phyloP scores from a whole-genome alignment of 30 jellyfish, hydroid and myxozoan species.

The Turritopsis dohrnii region DNA sequence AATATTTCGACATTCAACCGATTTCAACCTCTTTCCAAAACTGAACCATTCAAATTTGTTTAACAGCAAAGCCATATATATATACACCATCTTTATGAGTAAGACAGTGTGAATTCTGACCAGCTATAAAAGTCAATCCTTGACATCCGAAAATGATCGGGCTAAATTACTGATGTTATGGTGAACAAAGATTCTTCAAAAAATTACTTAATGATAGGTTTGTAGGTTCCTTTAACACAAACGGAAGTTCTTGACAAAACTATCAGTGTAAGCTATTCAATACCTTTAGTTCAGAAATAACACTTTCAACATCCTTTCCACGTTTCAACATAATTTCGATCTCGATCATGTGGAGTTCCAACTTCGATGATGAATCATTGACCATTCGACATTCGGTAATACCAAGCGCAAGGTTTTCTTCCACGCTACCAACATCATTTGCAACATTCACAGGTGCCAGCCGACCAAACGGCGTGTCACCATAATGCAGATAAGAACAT shows the following conservation, averaged over 20 bases:
- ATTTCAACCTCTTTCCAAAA: not conserved
- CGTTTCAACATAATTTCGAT: conserved; percentile 24
- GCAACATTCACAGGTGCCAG: conserved; percentile 39
- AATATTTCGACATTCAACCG: not conserved
- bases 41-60: not conserved
- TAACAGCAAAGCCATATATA: not conserved
- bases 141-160: not conserved
- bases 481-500: conserved; percentile 21
- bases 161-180: too few species aligned
- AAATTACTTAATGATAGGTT: too few species aligned
- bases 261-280: too few species aligned
- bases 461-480: conserved; percentile 25
- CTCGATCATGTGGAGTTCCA: conserved; percentile 28
- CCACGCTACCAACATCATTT: conserved; percentile 23
- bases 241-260: too few species aligned
- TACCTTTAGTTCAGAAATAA: conserved; percentile 22
- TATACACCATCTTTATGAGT: too few species aligned
- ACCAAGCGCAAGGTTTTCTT: conserved; percentile 49
- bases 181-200: too few species aligned
- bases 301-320: conserved; percentile 45
- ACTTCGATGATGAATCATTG: conserved; percentile 15
- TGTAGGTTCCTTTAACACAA: too few species aligned
- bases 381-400: conserved; percentile 48
- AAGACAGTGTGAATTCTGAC: not conserved
- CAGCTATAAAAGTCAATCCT: not conserved